These are phyloP conservation scores for Todiramphus saurophagus DNA, from an alignment of 2,113 vertebrate species.

Conservation along the genomic window DNA sequence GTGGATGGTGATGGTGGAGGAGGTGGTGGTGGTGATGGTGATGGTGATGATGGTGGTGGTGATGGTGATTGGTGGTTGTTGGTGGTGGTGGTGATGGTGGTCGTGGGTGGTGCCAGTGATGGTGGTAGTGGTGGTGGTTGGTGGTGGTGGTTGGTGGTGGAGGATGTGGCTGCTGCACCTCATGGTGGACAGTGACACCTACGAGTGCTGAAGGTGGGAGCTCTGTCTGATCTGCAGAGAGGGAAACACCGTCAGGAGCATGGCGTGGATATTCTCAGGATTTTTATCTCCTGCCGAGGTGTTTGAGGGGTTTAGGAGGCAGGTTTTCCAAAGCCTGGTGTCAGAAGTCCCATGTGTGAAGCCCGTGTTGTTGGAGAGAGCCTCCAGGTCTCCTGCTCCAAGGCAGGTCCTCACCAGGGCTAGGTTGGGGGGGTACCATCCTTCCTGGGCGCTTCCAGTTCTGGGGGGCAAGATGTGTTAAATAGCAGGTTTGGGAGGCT, in stretches of 20 bases:
- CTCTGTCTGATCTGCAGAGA: neutral
- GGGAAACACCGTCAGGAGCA: neutral
- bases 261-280: neutral
- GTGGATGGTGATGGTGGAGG: neutral
- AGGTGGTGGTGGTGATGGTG: neutral
- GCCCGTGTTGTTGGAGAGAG: neutral
- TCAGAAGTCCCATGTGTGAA: rapidly evolving
- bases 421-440: neutral
- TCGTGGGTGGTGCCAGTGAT: too few relatives aligned
- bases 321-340: neutral
- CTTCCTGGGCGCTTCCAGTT: neutral
- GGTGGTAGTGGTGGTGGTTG: neutral
- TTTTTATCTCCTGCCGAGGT: neutral
- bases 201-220: neutral
- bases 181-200: rapidly evolving
- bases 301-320: neutral
- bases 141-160: neutral
- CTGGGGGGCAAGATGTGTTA: neutral
- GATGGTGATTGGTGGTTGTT: too few relatives aligned
- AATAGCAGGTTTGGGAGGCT: neutral
- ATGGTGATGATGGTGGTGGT: neutral
- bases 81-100: neutral
- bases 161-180: neutral
- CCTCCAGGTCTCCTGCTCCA: neutral
- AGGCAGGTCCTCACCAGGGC: neutral